Evolutionary conservation across 2,888 invertebrate species (phyloP).

Genomic region (Brachyptera putata): DNA sequence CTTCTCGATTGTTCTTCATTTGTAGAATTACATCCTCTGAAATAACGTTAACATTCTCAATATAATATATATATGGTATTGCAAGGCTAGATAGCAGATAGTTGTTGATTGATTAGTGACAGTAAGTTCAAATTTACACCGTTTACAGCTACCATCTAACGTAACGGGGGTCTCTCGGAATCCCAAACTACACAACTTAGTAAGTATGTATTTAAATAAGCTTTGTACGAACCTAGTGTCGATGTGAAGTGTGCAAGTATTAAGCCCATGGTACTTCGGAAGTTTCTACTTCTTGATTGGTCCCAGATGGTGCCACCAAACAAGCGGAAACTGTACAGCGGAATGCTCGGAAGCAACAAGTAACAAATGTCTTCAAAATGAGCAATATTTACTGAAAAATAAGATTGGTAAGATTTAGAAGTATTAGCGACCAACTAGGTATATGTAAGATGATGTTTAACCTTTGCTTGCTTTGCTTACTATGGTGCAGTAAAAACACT

Average conservation of each 20-base stretch:
- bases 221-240: slow-evolving; percentile 43
- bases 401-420: too few relatives aligned
- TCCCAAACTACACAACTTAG: too few relatives aligned
- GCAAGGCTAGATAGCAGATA: background rate
- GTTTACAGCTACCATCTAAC: too few relatives aligned
- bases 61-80: too few relatives aligned
- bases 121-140: too few relatives aligned
- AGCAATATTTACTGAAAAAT: slow-evolving; percentile 45
- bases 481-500: too few relatives aligned
- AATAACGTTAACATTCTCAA: slow-evolving; percentile 18
- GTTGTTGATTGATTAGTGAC: too few relatives aligned
- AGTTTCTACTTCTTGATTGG: slow-evolving; percentile 47
- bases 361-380: slow-evolving; percentile 48
- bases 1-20: slow-evolving; percentile 47
- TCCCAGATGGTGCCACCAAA: slow-evolving; percentile 48
- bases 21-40: slow-evolving; percentile 47
- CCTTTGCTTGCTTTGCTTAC: too few relatives aligned
- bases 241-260: slow-evolving; percentile 39
- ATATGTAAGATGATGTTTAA: too few relatives aligned
- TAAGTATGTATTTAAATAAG: background rate
- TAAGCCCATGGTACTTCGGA: slow-evolving; percentile 44
- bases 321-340: slow-evolving; percentile 47
- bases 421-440: too few relatives aligned
- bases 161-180: too few relatives aligned
- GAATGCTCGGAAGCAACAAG: slow-evolving; percentile 47